Evolutionary conservation across 2,797 vertebrate species (phyloP).

Genomic region (Muscicapa comitata): DNA sequence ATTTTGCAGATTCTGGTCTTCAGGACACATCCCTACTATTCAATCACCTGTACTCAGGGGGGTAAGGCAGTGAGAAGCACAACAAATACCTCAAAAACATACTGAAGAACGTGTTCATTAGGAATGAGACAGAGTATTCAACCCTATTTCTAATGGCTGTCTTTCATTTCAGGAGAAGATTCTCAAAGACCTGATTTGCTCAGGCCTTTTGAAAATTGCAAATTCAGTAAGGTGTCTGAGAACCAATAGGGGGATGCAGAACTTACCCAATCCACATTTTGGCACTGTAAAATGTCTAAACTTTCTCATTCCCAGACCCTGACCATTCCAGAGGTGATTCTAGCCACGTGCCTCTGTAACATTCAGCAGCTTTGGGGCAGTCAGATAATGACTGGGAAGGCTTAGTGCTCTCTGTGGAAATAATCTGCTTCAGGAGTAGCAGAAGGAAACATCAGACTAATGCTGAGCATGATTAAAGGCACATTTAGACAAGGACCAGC

Average conservation of each 20-base stretch:
- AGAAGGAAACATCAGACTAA: neutral
- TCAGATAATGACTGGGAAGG: neutral
- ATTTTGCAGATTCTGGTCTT: neutral
- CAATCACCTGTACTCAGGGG: neutral
- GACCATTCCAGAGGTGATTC: neutral
- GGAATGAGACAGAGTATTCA: neutral
- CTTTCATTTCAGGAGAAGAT: neutral
- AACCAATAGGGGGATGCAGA: neutral
- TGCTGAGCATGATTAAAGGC: neutral
- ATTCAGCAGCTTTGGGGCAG: neutral
- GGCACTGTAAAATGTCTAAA: neutral
- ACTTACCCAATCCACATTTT: neutral
- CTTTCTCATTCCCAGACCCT: neutral
- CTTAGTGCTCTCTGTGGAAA: neutral
- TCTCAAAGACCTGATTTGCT: neutral
- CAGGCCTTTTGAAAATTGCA: neutral
- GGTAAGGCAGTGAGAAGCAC: neutral
- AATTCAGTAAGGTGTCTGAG: neutral
- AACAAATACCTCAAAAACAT: neutral
- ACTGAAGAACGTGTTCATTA: neutral
- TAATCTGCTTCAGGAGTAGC: neutral
- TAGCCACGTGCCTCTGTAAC: neutral
- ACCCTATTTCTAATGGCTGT: neutral
- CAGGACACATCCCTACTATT: neutral
- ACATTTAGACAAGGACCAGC: neutral